A percentile compares a stretch with the other conserved stretches of the same genome.
These are phyloP conservation scores for Alces alces DNA, from an alignment of 2,113 vertebrate species.

Conservation along the genomic window DNA sequence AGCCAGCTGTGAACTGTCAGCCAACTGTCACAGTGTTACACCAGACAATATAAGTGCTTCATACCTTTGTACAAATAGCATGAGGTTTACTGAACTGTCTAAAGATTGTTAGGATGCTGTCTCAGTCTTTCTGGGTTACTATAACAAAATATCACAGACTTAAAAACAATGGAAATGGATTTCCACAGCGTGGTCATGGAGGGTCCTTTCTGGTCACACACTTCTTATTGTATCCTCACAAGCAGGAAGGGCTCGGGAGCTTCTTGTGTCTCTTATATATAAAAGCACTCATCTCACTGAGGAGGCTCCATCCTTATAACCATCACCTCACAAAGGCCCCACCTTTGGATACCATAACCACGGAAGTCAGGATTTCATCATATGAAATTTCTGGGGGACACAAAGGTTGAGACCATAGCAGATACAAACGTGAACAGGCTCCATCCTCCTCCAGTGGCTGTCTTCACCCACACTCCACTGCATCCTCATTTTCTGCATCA, in stretches of 20 bases:
- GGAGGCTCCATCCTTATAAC: not conserved
- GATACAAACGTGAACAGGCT: not conserved
- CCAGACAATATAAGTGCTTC: not conserved
- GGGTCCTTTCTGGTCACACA: not conserved
- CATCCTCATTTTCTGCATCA: not conserved
- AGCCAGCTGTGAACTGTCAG: not conserved
- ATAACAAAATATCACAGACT: not conserved
- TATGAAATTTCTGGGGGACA: not conserved
- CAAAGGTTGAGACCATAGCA: not conserved
- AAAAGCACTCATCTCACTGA: not conserved
- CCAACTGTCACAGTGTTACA: not conserved
- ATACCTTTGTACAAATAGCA: not conserved
- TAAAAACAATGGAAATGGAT: not conserved
- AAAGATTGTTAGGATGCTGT: not conserved
- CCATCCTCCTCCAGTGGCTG: not conserved
- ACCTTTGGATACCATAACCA: not conserved
- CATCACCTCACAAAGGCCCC: not conserved
- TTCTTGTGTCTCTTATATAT: not conserved
- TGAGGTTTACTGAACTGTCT: not conserved
- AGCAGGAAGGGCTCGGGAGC: rapidly evolving
- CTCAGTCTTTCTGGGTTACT: not conserved
- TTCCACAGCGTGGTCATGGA: not conserved
- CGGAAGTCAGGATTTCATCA: not conserved
- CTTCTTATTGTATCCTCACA: not conserved
- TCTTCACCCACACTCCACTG: not conserved